phyloP scores from a whole-genome alignment of 2,797 vertebrate genomes.

The Gallinago solitaria region DNA sequence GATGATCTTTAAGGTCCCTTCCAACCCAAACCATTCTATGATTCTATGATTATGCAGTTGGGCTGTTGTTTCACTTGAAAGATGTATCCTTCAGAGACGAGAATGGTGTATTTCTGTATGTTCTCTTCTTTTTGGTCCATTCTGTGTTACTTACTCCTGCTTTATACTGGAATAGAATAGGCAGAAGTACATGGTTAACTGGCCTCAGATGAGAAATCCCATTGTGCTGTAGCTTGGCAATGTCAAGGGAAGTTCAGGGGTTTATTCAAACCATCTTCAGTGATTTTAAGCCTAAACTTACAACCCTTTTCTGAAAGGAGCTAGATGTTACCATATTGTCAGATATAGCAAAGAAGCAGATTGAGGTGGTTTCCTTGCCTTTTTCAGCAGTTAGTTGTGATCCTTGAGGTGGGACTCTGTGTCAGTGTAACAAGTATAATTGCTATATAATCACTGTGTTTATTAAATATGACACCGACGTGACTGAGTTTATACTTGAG shows the following conservation, averaged over 20 bases:
- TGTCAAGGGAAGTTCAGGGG: neutral
- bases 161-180: neutral
- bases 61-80: neutral
- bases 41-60: neutral
- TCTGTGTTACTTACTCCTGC: neutral
- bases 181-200: neutral
- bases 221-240: neutral
- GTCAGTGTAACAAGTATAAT: neutral
- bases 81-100: neutral
- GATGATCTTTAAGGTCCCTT: too few relatives aligned
- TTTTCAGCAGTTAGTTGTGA: neutral
- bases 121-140: neutral
- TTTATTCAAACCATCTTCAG: neutral
- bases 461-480: neutral
- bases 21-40: too few relatives aligned
- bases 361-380: neutral
- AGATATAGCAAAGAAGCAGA: neutral
- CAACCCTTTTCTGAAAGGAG: neutral
- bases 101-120: neutral
- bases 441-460: neutral
- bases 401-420: rapidly evolving
- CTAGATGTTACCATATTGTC: neutral
- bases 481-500: neutral
- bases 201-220: neutral
- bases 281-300: neutral